phyloP scores from a whole-genome alignment of 2,797 vertebrate species.

The Calcarius lapponicus region DNA sequence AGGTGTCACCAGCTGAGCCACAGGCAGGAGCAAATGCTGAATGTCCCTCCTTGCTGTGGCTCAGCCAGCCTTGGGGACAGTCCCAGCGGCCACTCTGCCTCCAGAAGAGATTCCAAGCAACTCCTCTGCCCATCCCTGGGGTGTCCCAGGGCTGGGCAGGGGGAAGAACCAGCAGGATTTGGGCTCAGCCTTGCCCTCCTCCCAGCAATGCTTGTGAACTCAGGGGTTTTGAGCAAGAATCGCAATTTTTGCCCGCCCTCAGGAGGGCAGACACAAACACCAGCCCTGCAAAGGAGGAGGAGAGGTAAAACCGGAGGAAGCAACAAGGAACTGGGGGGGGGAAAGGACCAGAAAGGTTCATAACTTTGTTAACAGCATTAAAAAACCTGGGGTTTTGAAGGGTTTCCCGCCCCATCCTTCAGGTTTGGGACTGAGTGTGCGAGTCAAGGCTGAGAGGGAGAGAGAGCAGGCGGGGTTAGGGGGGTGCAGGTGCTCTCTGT shows the following conservation, averaged over 20 bases:
- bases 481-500: constrained; percentile 75
- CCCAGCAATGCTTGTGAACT: background rate
- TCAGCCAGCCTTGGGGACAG: background rate
- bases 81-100: background rate
- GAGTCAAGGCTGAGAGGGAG: constrained; percentile 62
- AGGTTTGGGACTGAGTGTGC: constrained; percentile 20
- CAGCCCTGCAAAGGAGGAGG: constrained; percentile 62
- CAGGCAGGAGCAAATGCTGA: background rate
- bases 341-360: background rate
- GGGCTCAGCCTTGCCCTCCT: background rate
- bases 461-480: constrained; percentile 72
- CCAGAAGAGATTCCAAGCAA: background rate
- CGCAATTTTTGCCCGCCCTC: background rate
- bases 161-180: background rate
- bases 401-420: constrained; percentile 33
- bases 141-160: background rate
- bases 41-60: background rate
- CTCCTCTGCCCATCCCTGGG: background rate
- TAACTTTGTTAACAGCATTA: constrained; percentile 7
- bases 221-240: background rate
- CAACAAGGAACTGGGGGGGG: background rate
- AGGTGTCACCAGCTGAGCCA: background rate
- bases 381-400: background rate
- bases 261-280: background rate
- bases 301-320: constrained; percentile 31